Percentiles rank a stretch among this genome's conserved stretches.
phyloP scores from a whole-genome alignment of 2,888 invertebrate species.

The Dicranocentrus wangi region DNA sequence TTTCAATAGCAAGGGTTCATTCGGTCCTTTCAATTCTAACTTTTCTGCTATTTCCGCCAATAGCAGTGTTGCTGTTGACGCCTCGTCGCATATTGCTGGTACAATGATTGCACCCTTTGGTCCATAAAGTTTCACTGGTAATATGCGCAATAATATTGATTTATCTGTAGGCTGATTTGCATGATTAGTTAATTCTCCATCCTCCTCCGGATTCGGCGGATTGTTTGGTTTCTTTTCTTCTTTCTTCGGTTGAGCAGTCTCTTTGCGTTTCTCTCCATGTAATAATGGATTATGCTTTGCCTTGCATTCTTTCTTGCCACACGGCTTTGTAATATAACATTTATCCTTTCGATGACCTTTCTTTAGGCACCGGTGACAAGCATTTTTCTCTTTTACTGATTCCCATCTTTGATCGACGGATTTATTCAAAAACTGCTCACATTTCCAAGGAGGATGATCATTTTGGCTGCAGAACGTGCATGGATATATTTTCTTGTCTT shows the following conservation, averaged over 20 bases:
- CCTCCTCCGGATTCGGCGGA: neutral
- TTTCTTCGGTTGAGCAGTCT: neutral
- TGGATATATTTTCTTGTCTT: too few species aligned
- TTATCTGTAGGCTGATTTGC: neutral
- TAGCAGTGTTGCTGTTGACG: conserved; percentile 30
- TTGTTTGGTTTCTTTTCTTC: neutral
- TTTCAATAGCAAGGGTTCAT: neutral
- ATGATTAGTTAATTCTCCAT: conserved; percentile 1
- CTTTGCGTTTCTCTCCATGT: conserved; percentile 27
- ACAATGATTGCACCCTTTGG: conserved; percentile 14
- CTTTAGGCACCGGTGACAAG: too few species aligned
- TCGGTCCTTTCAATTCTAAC: conserved; percentile 31
- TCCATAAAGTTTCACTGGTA: conserved; percentile 47
- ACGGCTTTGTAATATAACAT: conserved; percentile 8
- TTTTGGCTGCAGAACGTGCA: neutral
- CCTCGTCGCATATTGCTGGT: conserved; percentile 56
- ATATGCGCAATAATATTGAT: conserved; percentile 26
- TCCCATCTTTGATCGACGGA: neutral
- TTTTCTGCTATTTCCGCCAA: conserved; percentile 27
- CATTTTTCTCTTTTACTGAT: conserved; percentile 1
- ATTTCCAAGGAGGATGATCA: neutral
- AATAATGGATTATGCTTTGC: conserved; percentile 38
- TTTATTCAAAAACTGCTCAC: too few species aligned
- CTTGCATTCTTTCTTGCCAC: conserved; percentile 32
- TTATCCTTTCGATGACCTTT: too few species aligned